Percentiles rank a stretch among this genome's conserved stretches.
Evolutionary conservation across 2,797 vertebrate species (phyloP).

Genomic region (Channa striata): DNA sequence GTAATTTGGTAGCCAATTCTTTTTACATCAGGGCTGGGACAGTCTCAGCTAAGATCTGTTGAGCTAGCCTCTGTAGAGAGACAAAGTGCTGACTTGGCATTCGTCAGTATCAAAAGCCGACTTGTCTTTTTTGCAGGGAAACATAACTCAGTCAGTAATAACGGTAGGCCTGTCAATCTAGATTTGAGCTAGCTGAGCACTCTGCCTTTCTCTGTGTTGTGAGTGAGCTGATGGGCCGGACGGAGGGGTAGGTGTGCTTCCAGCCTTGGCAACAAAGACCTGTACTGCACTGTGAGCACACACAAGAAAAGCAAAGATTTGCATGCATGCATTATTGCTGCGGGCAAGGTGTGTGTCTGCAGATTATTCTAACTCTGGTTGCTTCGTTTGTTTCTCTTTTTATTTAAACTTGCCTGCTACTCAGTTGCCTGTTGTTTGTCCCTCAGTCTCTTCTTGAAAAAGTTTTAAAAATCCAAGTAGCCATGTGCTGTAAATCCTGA

Average conservation of each 20-base stretch:
- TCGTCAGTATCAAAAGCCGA: constrained; percentile 74
- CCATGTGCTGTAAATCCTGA: constrained; percentile 47
- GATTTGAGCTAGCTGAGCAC: constrained; percentile 73
- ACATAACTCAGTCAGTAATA: constrained; percentile 83
- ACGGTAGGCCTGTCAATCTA: constrained; percentile 83
- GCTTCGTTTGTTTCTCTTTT: constrained; percentile 44
- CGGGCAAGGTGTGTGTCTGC: constrained; percentile 27
- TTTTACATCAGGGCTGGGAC: constrained; percentile 64
- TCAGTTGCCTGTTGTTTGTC: constrained; percentile 39
- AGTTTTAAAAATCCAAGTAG: constrained; percentile 47
- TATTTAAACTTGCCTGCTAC: constrained; percentile 45
- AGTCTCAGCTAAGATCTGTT: constrained; percentile 75
- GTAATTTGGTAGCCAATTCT: constrained; percentile 75
- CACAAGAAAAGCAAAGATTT: constrained; percentile 42
- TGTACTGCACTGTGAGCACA: constrained; percentile 43
- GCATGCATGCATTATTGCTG: constrained; percentile 47
- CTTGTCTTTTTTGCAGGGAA: constrained; percentile 76
- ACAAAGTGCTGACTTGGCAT: constrained; percentile 76
- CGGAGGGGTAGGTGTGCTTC: constrained; percentile 56
- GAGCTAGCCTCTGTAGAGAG: constrained; percentile 65
- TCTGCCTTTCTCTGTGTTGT: constrained; percentile 69
- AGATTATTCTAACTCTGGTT: constrained; percentile 46
- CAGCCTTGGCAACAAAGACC: constrained; percentile 71
- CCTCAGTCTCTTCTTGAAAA: constrained; percentile 45
- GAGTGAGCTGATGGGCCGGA: constrained; percentile 72